A percentile compares a stretch with the other conserved stretches of the same genome.
Conservation (phyloP, 2,888 invertebrate genomes). For the Agrochola lychnidis region DNA sequence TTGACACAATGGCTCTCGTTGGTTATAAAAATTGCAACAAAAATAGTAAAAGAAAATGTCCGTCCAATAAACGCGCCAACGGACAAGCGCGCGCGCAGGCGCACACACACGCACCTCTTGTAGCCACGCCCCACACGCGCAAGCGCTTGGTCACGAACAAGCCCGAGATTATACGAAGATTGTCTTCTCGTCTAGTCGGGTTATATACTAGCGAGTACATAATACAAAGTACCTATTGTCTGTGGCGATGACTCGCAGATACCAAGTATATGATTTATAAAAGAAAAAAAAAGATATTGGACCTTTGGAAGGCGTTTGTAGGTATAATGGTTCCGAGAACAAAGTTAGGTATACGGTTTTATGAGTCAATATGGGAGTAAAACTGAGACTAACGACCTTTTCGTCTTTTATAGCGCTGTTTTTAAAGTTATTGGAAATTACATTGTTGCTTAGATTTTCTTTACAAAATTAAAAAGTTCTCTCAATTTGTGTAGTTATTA, state of each 20-base stretch:
- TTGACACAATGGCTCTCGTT: conserved; percentile 37
- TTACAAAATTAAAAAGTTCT: not conserved
- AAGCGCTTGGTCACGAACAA: conserved; percentile 84
- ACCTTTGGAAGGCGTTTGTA: conserved; percentile 56
- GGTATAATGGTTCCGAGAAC: conserved; percentile 66
- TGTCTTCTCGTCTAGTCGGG: conserved; percentile 82
- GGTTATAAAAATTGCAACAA: conserved; percentile 52
- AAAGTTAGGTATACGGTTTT: conserved; percentile 54
- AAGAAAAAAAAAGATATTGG: conserved; percentile 64
- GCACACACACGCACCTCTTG: conserved; percentile 70
- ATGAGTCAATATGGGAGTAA: conserved; percentile 64
- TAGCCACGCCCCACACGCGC: conserved; percentile 79
- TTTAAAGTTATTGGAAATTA: conserved; percentile 52
- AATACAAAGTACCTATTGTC: conserved; percentile 74
- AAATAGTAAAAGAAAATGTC: conserved; percentile 50
- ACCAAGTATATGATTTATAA: conserved; percentile 66
- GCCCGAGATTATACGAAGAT: conserved; percentile 85
- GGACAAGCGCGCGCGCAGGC: conserved; percentile 73
- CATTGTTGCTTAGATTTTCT: conserved; percentile 41
- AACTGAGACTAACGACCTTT: conserved; percentile 51
- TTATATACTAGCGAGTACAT: conserved; percentile 65
- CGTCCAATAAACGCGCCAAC: conserved; percentile 68
- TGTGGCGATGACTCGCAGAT: conserved; percentile 68
- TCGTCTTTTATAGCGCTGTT: conserved; percentile 50
- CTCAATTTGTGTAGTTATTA: not conserved